Evolutionary conservation across 2,113 vertebrate genomes (phyloP).

Genomic region (Vulpes lagopus): DNA sequence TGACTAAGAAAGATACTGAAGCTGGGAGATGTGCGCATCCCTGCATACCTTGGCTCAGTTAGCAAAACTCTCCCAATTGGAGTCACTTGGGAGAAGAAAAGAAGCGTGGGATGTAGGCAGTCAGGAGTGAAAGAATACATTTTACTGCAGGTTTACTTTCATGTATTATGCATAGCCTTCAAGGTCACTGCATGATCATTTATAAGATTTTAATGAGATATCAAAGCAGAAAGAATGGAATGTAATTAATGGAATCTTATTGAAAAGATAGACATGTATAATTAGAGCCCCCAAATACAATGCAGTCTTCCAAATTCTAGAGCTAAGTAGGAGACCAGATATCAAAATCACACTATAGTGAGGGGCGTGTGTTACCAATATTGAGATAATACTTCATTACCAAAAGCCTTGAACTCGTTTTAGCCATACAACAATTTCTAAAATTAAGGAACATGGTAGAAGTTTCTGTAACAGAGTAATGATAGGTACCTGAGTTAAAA

Average conservation of each 20-base stretch:
- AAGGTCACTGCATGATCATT: conserved; percentile 93
- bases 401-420: conserved; percentile 17
- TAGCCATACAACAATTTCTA: neutral
- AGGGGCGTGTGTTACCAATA: neutral
- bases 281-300: conserved; percentile 79
- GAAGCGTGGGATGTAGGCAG: conserved; percentile 89
- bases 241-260: conserved; percentile 90
- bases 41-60: conserved; percentile 88
- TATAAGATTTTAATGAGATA: conserved; percentile 95
- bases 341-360: neutral
- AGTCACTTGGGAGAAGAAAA: conserved; percentile 90
- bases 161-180: conserved; percentile 93
- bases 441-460: conserved; percentile 29
- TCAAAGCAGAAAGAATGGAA: conserved; percentile 91
- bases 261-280: conserved; percentile 86
- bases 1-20: conserved; percentile 88
- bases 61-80: conserved; percentile 87
- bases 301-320: conserved; percentile 79
- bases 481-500: conserved; percentile 42
- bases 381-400: conserved; percentile 12
- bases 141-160: conserved; percentile 93
- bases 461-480: conserved; percentile 55
- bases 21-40: conserved; percentile 86
- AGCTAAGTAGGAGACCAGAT: conserved; percentile 41
- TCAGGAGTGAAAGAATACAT: conserved; percentile 93